phyloP scores from a whole-genome alignment of 2,888 invertebrate genomes.

The Cyaniris semiargus region DNA sequence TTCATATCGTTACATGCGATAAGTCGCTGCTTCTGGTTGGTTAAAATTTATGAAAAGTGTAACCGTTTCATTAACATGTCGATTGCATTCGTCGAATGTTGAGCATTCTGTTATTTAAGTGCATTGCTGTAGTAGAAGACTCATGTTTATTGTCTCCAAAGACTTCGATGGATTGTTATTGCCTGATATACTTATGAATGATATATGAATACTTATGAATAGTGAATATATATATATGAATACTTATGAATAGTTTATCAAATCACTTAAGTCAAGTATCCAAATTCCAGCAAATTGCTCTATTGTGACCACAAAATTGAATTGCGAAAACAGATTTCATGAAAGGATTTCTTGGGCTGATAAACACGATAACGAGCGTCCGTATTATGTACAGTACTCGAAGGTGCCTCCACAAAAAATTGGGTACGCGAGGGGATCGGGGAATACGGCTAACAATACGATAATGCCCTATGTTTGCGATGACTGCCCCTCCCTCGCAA shows the following conservation, averaged over 20 bases:
- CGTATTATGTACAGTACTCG: conserved; percentile 32
- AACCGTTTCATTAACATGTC: neutral
- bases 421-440: conserved; percentile 45
- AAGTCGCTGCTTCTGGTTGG: conserved; percentile 17
- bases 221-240: too few relatives aligned
- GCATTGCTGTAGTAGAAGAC: too few relatives aligned
- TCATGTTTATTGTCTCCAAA: neutral
- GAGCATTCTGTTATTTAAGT: neutral
- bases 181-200: too few relatives aligned
- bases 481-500: conserved; percentile 71
- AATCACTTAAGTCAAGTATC: neutral
- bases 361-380: conserved; percentile 26
- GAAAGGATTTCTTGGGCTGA: conserved; percentile 23
- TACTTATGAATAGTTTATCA: neutral
- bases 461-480: conserved; percentile 77
- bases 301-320: conserved; percentile 3
- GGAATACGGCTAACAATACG: conserved; percentile 72
- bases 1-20: conserved; percentile 25
- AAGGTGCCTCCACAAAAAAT: conserved; percentile 40
- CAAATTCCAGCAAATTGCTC: neutral
- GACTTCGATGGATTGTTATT: neutral
- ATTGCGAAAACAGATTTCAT: conserved; percentile 11
- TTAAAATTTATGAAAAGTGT: conserved; percentile 10
- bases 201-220: too few relatives aligned
- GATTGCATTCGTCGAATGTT: neutral